Evolutionary conservation across 2,888 invertebrate species (phyloP).

Genomic region (Vesta saturnalis): DNA sequence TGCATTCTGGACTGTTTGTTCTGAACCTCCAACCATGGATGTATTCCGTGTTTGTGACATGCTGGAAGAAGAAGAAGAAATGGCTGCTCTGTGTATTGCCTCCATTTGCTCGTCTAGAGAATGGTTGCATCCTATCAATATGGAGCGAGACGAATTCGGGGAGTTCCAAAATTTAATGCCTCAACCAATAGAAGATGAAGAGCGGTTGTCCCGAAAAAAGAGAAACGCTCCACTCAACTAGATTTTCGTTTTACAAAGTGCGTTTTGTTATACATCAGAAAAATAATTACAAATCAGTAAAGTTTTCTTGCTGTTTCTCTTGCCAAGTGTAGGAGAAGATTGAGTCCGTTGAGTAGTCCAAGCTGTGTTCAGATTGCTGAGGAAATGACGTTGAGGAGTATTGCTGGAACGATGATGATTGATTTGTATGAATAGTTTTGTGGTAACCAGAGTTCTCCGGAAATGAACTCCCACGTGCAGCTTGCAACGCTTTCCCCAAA

Average conservation of each 20-base stretch:
- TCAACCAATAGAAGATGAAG: too few species aligned
- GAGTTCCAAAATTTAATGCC: too few species aligned
- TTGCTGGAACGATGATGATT: too few species aligned
- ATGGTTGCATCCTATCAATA: too few species aligned
- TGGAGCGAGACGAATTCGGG: too few species aligned
- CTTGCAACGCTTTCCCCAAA: neutral
- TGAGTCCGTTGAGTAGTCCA: neutral
- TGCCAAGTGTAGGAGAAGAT: neutral
- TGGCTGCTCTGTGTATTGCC: neutral
- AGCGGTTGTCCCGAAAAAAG: neutral
- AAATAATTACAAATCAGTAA: neutral
- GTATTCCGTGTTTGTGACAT: neutral
- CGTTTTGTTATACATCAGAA: neutral
- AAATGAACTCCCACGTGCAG: too few species aligned
- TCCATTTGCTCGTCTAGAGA: too few species aligned
- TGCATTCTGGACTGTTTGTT: too few species aligned
- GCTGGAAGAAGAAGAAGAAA: neutral
- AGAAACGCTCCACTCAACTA: neutral
- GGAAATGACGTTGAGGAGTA: too few species aligned
- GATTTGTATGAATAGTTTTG: neutral
- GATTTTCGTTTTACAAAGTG: neutral
- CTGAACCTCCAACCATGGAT: too few species aligned
- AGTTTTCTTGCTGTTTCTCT: neutral
- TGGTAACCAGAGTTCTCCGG: too few species aligned
- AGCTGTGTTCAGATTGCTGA: neutral